phyloP scores from a whole-genome alignment of 1,140 invertebrate genomes.

The Gyrodactylus bullatarudis region DNA sequence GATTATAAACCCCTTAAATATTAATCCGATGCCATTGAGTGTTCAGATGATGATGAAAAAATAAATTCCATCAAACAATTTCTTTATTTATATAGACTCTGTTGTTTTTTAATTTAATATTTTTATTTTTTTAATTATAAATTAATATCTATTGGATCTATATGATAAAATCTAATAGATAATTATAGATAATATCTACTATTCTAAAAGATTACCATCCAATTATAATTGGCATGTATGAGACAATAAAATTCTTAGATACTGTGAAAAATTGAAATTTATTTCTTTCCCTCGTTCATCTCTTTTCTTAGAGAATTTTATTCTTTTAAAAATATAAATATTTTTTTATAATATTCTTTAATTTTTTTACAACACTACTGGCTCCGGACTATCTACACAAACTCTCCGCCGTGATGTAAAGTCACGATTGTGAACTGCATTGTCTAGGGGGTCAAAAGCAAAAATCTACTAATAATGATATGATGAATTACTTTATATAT shows the following conservation, averaged over 20 bases:
- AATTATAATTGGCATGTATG: background rate
- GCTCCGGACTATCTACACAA: background rate
- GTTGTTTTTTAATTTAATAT: background rate
- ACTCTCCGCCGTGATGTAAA: background rate
- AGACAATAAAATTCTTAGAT: background rate
- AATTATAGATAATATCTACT: background rate
- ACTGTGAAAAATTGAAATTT: background rate
- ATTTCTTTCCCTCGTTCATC: too few species aligned
- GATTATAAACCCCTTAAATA: background rate
- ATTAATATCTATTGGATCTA: background rate
- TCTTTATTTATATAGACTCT: background rate
- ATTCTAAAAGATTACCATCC: background rate
- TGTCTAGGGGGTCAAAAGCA: background rate
- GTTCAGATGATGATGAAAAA: background rate
- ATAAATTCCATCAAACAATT: background rate
- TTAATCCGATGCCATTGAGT: background rate
- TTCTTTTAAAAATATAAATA: too few species aligned
- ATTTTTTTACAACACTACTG: background rate
- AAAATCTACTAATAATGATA: too few species aligned
- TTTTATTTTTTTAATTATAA: background rate
- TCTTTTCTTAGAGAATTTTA: too few species aligned
- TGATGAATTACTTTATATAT: background rate
- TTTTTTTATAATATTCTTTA: background rate
- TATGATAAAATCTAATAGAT: background rate
- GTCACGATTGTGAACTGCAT: background rate